These are phyloP conservation scores for Ctenoplectra terminalis DNA, from an alignment of 1,140 invertebrate genomes.

Conservation along the genomic window DNA sequence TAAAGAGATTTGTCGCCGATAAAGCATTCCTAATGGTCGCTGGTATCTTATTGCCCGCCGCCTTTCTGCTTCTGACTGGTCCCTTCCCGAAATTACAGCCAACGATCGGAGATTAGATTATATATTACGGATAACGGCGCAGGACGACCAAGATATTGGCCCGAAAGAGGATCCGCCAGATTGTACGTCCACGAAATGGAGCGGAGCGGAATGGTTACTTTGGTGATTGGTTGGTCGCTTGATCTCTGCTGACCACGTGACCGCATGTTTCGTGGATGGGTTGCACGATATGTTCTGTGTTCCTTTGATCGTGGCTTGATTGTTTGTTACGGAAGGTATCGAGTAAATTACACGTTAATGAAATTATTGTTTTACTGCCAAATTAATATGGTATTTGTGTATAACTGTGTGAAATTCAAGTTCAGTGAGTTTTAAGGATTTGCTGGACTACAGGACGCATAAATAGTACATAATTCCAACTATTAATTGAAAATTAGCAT, in stretches of 20 bases:
- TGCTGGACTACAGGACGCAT: too few species aligned
- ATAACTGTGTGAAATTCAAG: too few species aligned
- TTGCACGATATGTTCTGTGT: not conserved
- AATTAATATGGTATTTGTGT: too few species aligned
- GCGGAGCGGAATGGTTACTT: not conserved
- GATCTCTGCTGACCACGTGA: not conserved
- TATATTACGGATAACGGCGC: constrained; percentile 39
- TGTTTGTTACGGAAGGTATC: too few species aligned
- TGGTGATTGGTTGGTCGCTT: not conserved
- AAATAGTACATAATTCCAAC: too few species aligned
- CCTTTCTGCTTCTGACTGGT: constrained; percentile 45
- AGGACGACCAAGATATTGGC: not conserved
- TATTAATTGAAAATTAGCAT: too few species aligned
- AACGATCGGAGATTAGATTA: constrained; percentile 63
- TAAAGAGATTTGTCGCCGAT: constrained; percentile 67
- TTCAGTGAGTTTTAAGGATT: too few species aligned
- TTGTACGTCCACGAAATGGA: constrained; percentile 4
- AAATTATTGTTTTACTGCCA: too few species aligned
- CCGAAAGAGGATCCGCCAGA: not conserved
- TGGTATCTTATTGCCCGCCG: constrained; percentile 50
- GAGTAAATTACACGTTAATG: too few species aligned
- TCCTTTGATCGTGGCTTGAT: too few species aligned
- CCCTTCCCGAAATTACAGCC: constrained; percentile 28
- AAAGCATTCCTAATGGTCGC: constrained; percentile 57
- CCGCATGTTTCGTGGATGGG: not conserved